A percentile compares a stretch with the other conserved stretches of the same genome.
Conservation (phyloP, 2,797 vertebrate genomes). For the Pelobates cultripes region DNA sequence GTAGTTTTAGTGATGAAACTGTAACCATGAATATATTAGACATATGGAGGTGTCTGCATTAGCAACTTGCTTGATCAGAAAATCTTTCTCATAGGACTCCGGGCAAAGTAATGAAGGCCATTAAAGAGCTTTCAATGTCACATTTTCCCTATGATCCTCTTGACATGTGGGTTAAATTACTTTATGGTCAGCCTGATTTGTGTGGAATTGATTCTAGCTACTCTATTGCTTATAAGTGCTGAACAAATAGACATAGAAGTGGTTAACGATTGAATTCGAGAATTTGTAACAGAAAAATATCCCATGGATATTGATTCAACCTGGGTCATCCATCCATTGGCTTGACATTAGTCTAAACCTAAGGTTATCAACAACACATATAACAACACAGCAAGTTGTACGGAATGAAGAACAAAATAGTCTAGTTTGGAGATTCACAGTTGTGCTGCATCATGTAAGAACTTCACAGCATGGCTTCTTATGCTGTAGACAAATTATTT, state of each 20-base stretch:
- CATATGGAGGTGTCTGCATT: no score
- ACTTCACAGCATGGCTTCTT: no score
- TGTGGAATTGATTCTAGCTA: conserved; percentile 6
- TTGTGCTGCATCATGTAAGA: no score
- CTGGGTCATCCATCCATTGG: neutral
- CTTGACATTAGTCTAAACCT: neutral
- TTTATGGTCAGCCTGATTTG: conserved; percentile 35
- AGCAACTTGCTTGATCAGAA: neutral
- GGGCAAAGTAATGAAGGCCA: conserved; percentile 21
- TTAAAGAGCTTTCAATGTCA: conserved; percentile 23
- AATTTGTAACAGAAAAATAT: conserved; percentile 5
- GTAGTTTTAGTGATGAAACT: no score
- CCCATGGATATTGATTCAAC: conserved; percentile 12
- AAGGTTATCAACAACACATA: neutral
- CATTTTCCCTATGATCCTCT: conserved; percentile 13
- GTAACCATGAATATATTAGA: no score
- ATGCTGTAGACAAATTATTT: no score
- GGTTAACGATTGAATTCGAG: conserved; percentile 19
- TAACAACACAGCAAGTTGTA: neutral
- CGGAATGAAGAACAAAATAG: neutral
- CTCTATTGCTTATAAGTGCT: conserved; percentile 3
- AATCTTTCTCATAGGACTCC: neutral
- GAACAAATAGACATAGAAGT: conserved; percentile 24
- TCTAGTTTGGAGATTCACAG: neutral
- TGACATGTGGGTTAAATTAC: conserved; percentile 28